Conservation (phyloP, 2,888 invertebrate species). For the Dichetophora obliterata region DNA sequence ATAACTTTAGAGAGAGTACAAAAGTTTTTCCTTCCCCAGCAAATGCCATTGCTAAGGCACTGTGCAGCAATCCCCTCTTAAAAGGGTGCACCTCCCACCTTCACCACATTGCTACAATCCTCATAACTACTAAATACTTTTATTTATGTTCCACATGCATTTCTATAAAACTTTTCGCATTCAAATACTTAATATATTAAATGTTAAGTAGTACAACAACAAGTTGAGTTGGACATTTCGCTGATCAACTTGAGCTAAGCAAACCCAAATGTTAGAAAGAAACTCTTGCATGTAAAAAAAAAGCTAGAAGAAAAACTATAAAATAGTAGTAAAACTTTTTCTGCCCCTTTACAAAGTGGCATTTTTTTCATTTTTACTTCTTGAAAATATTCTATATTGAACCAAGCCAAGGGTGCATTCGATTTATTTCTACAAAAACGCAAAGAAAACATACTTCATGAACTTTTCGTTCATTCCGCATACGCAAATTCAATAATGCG, state of each 20-base stretch:
- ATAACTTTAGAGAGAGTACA: neutral
- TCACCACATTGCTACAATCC: neutral
- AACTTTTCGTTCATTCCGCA: slow-evolving; percentile 15
- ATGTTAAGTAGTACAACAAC: slow-evolving; percentile 28
- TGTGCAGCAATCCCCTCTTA: neutral
- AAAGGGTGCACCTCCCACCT: neutral
- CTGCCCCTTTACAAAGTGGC: neutral
- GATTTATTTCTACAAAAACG: slow-evolving; percentile 12
- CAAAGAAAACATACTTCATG: slow-evolving; percentile 17
- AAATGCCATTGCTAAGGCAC: neutral
- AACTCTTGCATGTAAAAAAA: neutral
- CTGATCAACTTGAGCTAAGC: slow-evolving; percentile 1
- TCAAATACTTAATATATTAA: slow-evolving; percentile 39
- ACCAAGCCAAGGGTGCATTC: neutral
- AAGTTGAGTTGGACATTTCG: slow-evolving; percentile 30
- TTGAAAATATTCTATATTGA: slow-evolving; percentile 16
- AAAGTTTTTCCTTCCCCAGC: slow-evolving; percentile 19
- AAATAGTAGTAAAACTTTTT: slow-evolving; percentile 16
- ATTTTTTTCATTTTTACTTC: neutral
- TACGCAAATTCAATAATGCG: slow-evolving; percentile 38
- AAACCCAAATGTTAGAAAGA: neutral
- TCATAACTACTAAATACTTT: slow-evolving; percentile 20
- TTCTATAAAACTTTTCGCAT: slow-evolving; percentile 31
- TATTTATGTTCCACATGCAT: slow-evolving; percentile 36
- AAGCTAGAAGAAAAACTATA: neutral